A percentile compares a stretch with the other conserved stretches of the same genome.
Evolutionary conservation across 2,797 vertebrate species (phyloP).

Genomic region (Ptychadena robeensis): DNA sequence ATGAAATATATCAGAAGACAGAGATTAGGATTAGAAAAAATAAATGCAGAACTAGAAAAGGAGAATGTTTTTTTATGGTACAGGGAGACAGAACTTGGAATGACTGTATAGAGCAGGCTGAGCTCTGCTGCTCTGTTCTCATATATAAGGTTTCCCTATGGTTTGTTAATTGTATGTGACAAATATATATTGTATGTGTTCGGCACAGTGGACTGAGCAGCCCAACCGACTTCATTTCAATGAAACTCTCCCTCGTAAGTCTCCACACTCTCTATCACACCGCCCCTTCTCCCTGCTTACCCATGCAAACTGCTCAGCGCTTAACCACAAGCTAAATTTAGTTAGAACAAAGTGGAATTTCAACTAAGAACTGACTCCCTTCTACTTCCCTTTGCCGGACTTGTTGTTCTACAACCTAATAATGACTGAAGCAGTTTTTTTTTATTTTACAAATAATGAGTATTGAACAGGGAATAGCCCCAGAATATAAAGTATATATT

Average conservation of each 20-base stretch:
- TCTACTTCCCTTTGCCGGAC: slow-evolving; percentile 26
- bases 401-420: background rate
- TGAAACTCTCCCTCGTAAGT: slow-evolving; percentile 28
- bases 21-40: no score
- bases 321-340: slow-evolving; percentile 66
- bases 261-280: background rate
- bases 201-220: slow-evolving; percentile 28
- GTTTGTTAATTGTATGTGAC: background rate
- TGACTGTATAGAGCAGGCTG: no score
- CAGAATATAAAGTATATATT: no score
- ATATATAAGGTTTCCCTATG: background rate
- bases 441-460: no score
- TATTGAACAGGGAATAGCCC: no score
- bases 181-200: slow-evolving; percentile 4
- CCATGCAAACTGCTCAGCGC: slow-evolving; percentile 49
- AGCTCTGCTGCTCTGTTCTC: no score
- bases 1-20: no score
- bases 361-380: slow-evolving; percentile 45
- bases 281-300: slow-evolving; percentile 46
- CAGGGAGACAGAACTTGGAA: background rate
- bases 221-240: slow-evolving; percentile 15
- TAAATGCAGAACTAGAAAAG: background rate
- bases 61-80: background rate
- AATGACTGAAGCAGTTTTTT: background rate
- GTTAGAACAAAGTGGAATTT: slow-evolving; percentile 52